Conservation (phyloP, 53 echinoderm and acorn worm species). For the Echinometra lucunter region DNA sequence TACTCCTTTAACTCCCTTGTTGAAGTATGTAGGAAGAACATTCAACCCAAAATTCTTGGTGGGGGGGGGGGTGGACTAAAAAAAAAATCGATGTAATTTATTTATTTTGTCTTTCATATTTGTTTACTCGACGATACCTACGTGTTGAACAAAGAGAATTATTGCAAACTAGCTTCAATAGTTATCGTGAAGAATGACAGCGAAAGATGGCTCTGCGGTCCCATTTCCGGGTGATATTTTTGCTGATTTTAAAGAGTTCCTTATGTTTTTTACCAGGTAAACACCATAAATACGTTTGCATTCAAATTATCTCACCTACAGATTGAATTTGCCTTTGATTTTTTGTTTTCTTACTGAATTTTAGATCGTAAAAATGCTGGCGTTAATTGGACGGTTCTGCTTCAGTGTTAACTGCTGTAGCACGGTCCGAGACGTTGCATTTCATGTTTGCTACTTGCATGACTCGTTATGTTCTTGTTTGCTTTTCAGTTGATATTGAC, state of each 20-base stretch:
- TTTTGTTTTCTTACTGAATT: neutral
- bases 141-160: too few relatives aligned
- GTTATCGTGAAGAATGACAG: too few relatives aligned
- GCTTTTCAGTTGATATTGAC: neutral
- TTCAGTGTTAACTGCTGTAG: neutral
- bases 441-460: neutral
- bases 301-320: neutral
- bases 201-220: neutral
- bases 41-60: too few relatives aligned
- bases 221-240: slow-evolving; percentile 40
- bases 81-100: too few relatives aligned
- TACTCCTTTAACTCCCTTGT: too few relatives aligned
- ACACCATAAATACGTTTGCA: neutral
- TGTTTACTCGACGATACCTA: too few relatives aligned
- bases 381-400: neutral
- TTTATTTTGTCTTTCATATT: too few relatives aligned
- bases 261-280: slow-evolving; percentile 21
- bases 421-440: neutral
- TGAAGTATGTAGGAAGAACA: too few relatives aligned
- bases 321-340: neutral
- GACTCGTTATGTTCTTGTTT: neutral
- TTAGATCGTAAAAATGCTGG: neutral
- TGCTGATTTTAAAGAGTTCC: neutral
- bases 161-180: too few relatives aligned
- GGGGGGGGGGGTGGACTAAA: too few relatives aligned